phyloP scores from a whole-genome alignment of 1,140 invertebrate genomes.

The Pteromalus puparum region DNA sequence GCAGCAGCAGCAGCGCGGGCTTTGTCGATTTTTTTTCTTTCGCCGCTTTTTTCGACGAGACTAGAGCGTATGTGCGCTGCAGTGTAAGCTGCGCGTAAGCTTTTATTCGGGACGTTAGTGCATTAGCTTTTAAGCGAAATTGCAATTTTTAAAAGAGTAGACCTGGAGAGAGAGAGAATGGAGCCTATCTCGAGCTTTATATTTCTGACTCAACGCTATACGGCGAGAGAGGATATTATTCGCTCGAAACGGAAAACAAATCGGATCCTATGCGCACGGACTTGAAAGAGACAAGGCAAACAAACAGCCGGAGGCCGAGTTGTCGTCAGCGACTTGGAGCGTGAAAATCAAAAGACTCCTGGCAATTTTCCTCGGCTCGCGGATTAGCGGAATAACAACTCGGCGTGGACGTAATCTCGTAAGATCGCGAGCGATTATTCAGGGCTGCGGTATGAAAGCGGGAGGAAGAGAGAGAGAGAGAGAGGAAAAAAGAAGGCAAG shows the following conservation, averaged over 20 bases:
- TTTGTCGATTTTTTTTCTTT: conserved; percentile 1
- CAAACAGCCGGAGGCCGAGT: neutral
- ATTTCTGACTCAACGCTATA: neutral
- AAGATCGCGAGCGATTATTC: conserved; percentile 54
- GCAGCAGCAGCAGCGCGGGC: neutral
- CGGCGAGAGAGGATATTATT: neutral
- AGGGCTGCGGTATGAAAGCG: conserved; percentile 18
- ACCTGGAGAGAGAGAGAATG: neutral
- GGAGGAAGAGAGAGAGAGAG: neutral
- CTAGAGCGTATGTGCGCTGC: neutral
- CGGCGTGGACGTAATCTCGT: conserved; percentile 49
- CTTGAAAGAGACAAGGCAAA: neutral
- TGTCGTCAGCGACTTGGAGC: conserved; percentile 22
- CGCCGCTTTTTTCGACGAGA: neutral
- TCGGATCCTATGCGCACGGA: neutral
- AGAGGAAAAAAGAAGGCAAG: conserved; percentile 16
- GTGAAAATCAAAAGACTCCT: conserved; percentile 40
- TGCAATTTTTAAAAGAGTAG: conserved; percentile 6
- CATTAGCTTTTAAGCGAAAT: conserved; percentile 17
- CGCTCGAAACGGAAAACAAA: neutral
- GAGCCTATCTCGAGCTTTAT: neutral
- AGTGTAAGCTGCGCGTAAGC: neutral
- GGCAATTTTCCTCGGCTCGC: conserved; percentile 37
- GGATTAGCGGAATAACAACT: conserved; percentile 53
- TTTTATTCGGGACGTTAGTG: conserved; percentile 17